Conservation (phyloP, 2,888 invertebrate species). For the Netelia virgata region DNA sequence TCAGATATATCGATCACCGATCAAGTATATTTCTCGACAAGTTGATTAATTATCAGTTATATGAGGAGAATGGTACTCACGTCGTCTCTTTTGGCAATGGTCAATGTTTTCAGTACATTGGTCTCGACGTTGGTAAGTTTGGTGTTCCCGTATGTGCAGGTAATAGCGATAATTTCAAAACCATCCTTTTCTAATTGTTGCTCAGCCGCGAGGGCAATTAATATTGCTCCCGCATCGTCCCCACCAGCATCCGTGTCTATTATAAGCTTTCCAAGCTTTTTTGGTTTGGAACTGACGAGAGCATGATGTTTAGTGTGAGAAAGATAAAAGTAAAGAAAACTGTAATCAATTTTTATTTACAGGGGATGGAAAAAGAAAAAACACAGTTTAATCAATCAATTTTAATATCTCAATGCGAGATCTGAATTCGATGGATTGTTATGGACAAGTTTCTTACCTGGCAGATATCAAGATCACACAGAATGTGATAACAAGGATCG, state of each 20-base stretch:
- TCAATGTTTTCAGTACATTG: conserved; percentile 86
- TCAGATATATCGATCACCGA: not conserved
- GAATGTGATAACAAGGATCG: conserved; percentile 8
- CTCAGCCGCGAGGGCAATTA: conserved; percentile 80
- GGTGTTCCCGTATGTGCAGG: conserved; percentile 86
- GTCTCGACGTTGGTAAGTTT: conserved; percentile 84
- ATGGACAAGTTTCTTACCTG: conserved; percentile 37
- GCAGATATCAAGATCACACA: conserved; percentile 9
- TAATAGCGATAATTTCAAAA: conserved; percentile 86
- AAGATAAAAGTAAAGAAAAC: conserved; percentile 50
- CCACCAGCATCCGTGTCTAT: conserved; percentile 86
- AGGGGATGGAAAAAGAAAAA: not conserved
- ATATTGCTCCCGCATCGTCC: conserved; percentile 85
- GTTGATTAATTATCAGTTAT: not conserved
- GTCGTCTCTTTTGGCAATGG: conserved; percentile 80
- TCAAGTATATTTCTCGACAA: not conserved
- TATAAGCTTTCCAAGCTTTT: conserved; percentile 77
- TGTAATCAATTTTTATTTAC: conserved; percentile 27
- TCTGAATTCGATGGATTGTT: not conserved
- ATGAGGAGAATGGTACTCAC: conserved; percentile 77
- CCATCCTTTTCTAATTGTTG: conserved; percentile 65
- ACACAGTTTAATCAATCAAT: not conserved
- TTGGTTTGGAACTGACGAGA: conserved; percentile 16
- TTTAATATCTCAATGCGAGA: not conserved
- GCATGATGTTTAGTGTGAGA: conserved; percentile 11